Evolutionary conservation across 2,113 vertebrate genomes (phyloP), one percentile per base, ranked within the genome.

Genomic region (Psittacula cyanocephala): DNA sequence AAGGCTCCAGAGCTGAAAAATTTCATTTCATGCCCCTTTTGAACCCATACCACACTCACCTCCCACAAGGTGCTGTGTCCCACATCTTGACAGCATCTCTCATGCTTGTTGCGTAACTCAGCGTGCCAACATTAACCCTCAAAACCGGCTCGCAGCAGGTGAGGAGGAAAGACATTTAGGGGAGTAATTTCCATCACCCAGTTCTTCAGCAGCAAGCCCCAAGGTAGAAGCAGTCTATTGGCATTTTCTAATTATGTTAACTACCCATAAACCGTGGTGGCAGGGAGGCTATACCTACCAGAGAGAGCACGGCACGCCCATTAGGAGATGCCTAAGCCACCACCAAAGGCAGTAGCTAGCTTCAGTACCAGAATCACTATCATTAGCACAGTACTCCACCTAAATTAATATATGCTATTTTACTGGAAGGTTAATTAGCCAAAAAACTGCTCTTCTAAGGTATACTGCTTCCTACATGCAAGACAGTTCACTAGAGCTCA

Each of bases 201-300:
- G 71, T 70, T 92, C 91, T 90, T 74, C 93, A 95, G 76, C 75
- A 93, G 84, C 91, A 44, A 93, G 91, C 89, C 94, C 83, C 92
- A 92, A 94, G 94, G 93, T 74, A 68, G 84, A 37, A 94, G 68
- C 39, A 52, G 71, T 55, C 91, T 69, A 91, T 3, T 62, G 75
- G 46, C 29, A 17, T 80, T 75, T 65, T 29, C 68, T 91, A 86
- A 96, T 96, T 95, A 96, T 81, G 79, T 80, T 88, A 96, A 96
- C 25, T 71, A 93, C 67, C 79, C 76, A 88, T 82, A 88, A 95
- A 69, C 1, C 0, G 0, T 13, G 59, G 76, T 90, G 92, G 79
- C 65, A 90, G 71, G 4, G 11, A 86, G 71, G 79, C 24, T 65
- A 19, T 77, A 79, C 88, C 92, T n/a, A 90, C 64, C 33, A 28